Evolutionary conservation across 2,888 invertebrate genomes (phyloP).

Genomic region (Sericinus montela): DNA sequence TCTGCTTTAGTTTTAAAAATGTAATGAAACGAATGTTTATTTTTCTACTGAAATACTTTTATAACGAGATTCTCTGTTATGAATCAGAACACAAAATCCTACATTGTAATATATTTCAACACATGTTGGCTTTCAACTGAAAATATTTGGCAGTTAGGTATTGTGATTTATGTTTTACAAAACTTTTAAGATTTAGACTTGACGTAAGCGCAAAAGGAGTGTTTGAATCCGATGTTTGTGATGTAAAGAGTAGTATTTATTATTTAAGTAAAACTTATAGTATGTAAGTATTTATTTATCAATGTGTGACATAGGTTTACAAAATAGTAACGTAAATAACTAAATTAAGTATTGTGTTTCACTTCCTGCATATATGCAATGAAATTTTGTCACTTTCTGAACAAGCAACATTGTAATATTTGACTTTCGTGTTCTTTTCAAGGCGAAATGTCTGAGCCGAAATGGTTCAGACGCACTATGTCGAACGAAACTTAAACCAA

Average conservation of each 20-base stretch:
- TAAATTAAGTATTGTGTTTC: neutral
- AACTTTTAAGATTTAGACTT: conserved; percentile 22
- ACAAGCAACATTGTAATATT: neutral
- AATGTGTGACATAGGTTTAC: conserved; percentile 8
- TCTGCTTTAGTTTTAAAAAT: conserved; percentile 1
- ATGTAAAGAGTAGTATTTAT: conserved; percentile 26
- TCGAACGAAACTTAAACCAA: neutral
- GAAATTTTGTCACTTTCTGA: neutral
- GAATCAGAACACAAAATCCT: conserved; percentile 24
- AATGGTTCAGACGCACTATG: neutral
- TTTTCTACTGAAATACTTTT: conserved; percentile 18
- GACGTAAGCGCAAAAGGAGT: conserved; percentile 2
- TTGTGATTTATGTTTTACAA: conserved; percentile 28
- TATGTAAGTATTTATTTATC: conserved; percentile 18
- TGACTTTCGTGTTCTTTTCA: neutral
- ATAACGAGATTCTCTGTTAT: conserved; percentile 18
- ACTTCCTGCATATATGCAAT: neutral
- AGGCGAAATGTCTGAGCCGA: neutral
- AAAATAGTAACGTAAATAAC: neutral
- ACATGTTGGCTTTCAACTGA: conserved; percentile 16
- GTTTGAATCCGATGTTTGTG: conserved; percentile 35
- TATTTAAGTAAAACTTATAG: conserved; percentile 23
- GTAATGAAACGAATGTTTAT: conserved; percentile 21
- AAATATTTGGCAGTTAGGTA: conserved; percentile 19
- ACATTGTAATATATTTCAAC: conserved; percentile 16